phyloP scores from a whole-genome alignment of 2,113 vertebrate species.

The Sakesphorus luctuosus region DNA sequence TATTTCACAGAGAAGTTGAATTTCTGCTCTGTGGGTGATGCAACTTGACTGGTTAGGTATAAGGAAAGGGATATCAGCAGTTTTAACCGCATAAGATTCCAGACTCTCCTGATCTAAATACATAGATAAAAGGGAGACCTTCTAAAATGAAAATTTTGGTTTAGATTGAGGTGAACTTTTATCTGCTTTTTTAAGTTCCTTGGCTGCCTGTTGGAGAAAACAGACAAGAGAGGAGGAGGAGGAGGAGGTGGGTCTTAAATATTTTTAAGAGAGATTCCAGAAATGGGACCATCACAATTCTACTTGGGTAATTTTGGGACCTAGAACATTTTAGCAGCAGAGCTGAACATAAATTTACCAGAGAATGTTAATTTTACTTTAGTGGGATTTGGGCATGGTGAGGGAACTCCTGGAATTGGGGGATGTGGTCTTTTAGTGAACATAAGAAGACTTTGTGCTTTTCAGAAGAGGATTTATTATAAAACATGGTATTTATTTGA shows the following conservation, averaged over 20 bases:
- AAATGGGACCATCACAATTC: not conserved
- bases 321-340: not conserved
- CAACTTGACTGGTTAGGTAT: not conserved
- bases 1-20: not conserved
- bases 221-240: not conserved
- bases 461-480: not conserved
- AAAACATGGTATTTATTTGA: not conserved
- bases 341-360: not conserved
- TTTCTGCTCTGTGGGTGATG: not conserved
- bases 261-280: not conserved
- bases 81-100: not conserved
- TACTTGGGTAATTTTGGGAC: not conserved
- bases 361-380: not conserved
- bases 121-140: not conserved
- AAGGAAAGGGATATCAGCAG: not conserved
- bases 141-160: not conserved
- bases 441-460: not conserved
- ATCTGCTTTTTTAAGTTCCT: not conserved
- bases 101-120: not conserved
- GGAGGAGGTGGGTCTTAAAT: not conserved
- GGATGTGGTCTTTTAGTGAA: not conserved
- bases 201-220: not conserved
- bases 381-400: not conserved
- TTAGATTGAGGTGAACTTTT: not conserved
- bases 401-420: not conserved